Evolutionary conservation across 2,113 vertebrate species (phyloP).

Genomic region (Centropus bengalensis): DNA sequence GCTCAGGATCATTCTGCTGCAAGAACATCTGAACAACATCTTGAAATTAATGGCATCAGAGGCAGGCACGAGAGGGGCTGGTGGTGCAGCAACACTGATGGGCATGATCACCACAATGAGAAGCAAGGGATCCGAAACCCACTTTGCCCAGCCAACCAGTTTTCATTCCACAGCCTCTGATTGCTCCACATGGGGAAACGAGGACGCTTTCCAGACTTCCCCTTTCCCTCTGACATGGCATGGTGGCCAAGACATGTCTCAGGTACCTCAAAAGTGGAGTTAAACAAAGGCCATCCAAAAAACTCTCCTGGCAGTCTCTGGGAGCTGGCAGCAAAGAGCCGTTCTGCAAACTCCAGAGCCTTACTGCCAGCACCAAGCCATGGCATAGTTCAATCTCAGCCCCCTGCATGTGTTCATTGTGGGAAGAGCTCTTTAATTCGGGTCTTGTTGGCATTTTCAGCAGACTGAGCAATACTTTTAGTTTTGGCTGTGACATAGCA

Average conservation of each 20-base stretch:
- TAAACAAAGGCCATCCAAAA: background rate
- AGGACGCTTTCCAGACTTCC: background rate
- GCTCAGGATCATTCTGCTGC: conserved; percentile 19
- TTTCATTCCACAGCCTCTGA: background rate
- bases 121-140: background rate
- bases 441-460: background rate
- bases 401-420: background rate
- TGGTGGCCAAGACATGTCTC: background rate
- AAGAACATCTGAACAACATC: conserved; percentile 44
- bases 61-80: background rate
- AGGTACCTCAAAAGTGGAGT: background rate
- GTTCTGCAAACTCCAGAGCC: background rate
- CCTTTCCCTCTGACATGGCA: background rate
- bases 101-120: rapidly evolving
- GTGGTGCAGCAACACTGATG: background rate
- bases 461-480: background rate
- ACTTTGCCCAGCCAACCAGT: background rate
- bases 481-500: background rate
- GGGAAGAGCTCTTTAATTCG: background rate
- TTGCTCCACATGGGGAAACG: rapidly evolving
- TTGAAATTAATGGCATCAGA: conserved; percentile 35
- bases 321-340: background rate
- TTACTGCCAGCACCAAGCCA: background rate
- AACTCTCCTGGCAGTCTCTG: background rate
- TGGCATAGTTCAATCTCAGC: background rate